These are phyloP conservation scores for Trichonephila clavipes DNA, from an alignment of 1,140 invertebrate genomes.

Conservation along the genomic window DNA sequence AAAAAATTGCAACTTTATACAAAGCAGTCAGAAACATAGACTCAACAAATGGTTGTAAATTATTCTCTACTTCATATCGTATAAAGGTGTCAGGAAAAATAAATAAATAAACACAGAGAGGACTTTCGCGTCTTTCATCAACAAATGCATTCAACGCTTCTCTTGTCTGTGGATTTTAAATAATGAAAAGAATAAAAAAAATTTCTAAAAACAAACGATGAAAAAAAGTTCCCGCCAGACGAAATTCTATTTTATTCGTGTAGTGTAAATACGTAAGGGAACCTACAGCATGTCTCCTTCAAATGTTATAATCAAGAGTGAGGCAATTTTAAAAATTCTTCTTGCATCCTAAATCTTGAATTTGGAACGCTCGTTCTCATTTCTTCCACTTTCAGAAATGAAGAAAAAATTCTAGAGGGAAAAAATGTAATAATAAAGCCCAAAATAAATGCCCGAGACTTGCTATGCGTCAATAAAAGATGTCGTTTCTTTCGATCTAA, in stretches of 20 bases:
- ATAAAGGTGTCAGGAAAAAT: background rate
- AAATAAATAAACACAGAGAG: background rate
- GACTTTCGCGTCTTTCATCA: background rate
- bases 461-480: constrained; percentile 14
- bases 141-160: background rate
- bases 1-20: background rate
- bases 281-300: background rate
- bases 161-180: constrained; percentile 13
- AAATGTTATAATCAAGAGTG: constrained; percentile 38
- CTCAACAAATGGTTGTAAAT: background rate
- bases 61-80: background rate
- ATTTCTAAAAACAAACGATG: background rate
- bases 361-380: constrained; percentile 2
- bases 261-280: background rate
- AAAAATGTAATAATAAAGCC: constrained; percentile 14
- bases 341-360: constrained; percentile 12
- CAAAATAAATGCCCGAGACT: constrained; percentile 19
- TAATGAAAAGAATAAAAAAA: background rate
- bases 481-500: constrained; percentile 56
- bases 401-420: background rate
- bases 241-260: background rate
- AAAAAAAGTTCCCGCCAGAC: background rate
- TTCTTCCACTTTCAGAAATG: constrained; percentile 15
- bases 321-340: constrained; percentile 13
- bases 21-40: background rate